Evolutionary conservation across 2,797 vertebrate genomes (phyloP).

Genomic region (Siniperca obscura): DNA sequence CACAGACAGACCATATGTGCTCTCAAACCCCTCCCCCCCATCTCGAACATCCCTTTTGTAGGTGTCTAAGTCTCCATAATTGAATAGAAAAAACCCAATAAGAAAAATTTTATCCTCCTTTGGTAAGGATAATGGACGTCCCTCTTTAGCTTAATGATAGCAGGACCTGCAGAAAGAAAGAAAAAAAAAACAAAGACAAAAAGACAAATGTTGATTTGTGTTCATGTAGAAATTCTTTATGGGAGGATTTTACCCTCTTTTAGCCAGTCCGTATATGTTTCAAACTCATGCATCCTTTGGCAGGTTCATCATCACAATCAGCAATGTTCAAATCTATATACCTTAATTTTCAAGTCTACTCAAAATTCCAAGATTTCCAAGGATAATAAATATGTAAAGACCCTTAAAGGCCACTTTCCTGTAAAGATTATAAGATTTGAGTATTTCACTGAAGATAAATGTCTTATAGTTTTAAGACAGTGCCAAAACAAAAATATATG

Average conservation of each 20-base stretch:
- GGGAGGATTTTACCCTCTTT: not conserved
- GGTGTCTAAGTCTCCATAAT: constrained; percentile 88
- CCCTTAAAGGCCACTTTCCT: not conserved
- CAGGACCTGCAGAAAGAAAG: constrained; percentile 50
- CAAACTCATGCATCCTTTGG: not conserved
- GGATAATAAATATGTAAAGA: not conserved
- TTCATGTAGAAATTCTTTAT: not conserved
- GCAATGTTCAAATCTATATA: not conserved
- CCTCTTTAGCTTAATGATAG: not conserved
- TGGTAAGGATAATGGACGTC: not conserved
- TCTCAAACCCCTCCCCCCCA: constrained; percentile 93
- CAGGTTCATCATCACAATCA: not conserved
- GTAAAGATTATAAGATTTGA: not conserved
- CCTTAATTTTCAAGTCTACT: not conserved
- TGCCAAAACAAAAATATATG: not conserved
- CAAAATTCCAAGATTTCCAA: not conserved
- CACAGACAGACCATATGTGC: constrained; percentile 58
- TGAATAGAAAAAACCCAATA: constrained; percentile 55
- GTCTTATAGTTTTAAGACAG: not conserved
- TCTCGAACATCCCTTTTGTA: constrained; percentile 85
- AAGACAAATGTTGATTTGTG: not conserved
- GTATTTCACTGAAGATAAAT: too few relatives aligned
- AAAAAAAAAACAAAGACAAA: not conserved
- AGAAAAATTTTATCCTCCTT: constrained; percentile 52
- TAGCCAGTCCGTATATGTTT: not conserved